phyloP scores from a whole-genome alignment of 2,888 invertebrate species.

The Aleiodes leptofemur region DNA sequence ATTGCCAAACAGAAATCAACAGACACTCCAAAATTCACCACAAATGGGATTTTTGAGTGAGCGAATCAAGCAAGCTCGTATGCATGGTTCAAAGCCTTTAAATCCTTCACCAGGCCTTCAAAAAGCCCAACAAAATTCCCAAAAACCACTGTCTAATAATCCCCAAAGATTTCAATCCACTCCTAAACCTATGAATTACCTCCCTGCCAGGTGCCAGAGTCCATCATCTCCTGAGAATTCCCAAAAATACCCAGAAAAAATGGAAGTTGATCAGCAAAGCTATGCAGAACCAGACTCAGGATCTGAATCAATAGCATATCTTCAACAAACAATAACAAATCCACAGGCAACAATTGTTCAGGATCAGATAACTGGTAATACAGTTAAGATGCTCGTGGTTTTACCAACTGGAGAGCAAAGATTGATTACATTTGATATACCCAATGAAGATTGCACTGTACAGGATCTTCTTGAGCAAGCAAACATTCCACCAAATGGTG shows the following conservation, averaged over 20 bases:
- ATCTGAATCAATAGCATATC: constrained; percentile 65
- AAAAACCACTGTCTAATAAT: constrained; percentile 35
- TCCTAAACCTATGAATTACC: constrained; percentile 31
- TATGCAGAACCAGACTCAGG: constrained; percentile 47
- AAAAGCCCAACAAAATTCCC: constrained; percentile 35
- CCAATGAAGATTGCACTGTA: constrained; percentile 88
- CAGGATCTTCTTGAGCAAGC: constrained; percentile 89
- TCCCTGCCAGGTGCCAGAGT: constrained; percentile 30
- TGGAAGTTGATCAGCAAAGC: constrained; percentile 53
- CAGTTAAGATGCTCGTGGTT: constrained; percentile 88
- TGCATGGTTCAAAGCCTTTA: constrained; percentile 51
- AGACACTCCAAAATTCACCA: constrained; percentile 21
- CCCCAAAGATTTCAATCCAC: constrained; percentile 47
- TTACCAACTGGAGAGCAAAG: constrained; percentile 87
- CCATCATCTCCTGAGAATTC: constrained; percentile 18
- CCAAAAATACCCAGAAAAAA: constrained; percentile 43
- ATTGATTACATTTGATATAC: constrained; percentile 88
- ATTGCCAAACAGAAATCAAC: too few relatives aligned
- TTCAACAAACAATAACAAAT: constrained; percentile 69
- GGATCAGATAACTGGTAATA: constrained; percentile 75
- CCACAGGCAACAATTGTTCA: constrained; percentile 69
- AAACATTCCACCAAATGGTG: constrained; percentile 82
- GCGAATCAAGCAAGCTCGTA: constrained; percentile 64
- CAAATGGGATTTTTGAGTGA: constrained; percentile 68
- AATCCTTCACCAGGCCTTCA: constrained; percentile 46